These are phyloP conservation scores for Drosophila atroscutellata DNA, from an alignment of 2,888 invertebrate species.

Conservation along the genomic window DNA sequence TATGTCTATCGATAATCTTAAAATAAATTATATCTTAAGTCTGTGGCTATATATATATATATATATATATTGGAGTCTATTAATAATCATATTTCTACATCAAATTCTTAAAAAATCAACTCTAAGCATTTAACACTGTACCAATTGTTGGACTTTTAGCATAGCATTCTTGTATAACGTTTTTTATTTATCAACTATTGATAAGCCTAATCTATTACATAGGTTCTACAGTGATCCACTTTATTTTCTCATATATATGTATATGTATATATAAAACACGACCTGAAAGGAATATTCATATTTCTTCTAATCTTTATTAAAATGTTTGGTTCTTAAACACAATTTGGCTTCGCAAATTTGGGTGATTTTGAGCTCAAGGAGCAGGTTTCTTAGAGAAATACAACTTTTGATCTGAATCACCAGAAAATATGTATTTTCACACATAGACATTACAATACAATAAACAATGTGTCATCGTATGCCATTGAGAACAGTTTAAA, in stretches of 20 bases:
- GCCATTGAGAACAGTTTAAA: not conserved
- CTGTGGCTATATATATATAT: not conserved
- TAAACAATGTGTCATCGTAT: not conserved
- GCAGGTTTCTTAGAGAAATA: no score
- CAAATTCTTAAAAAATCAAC: not conserved
- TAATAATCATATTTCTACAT: not conserved
- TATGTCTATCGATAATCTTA: conserved; percentile 3
- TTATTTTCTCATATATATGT: not conserved
- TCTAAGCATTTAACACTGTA: not conserved
- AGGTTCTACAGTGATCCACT: not conserved
- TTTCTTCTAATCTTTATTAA: not conserved
- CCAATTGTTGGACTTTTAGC: not conserved
- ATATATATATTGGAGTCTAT: not conserved
- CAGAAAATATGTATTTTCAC: not conserved
- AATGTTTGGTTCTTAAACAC: no score
- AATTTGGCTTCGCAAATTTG: not conserved
- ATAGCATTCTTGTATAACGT: not conserved
- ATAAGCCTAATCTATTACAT: not conserved
- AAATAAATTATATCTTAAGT: not conserved
- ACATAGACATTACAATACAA: not conserved
- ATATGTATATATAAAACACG: not conserved
- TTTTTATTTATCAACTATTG: not conserved
- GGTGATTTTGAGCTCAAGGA: not conserved
- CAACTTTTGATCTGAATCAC: not conserved
- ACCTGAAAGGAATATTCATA: not conserved